Conservation (phyloP, 2,888 invertebrate genomes). For the Coelinius sp. region DNA sequence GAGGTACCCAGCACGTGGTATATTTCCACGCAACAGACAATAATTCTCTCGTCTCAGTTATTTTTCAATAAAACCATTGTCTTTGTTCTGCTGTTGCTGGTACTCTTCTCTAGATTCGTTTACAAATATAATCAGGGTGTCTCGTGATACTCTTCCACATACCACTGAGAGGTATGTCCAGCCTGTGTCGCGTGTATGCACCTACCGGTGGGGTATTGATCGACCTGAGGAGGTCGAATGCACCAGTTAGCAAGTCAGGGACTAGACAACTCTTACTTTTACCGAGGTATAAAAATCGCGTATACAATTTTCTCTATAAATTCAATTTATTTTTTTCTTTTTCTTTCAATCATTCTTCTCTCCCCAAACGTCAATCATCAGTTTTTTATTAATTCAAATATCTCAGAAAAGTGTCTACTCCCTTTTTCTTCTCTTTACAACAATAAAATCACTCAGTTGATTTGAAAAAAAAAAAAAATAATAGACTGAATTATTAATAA, state of each 20-base stretch:
- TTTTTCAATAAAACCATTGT: neutral
- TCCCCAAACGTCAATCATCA: neutral
- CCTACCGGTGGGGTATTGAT: constrained; percentile 45
- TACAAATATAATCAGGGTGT: constrained; percentile 39
- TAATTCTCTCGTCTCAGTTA: neutral
- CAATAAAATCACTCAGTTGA: too few relatives aligned
- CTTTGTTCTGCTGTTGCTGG: neutral
- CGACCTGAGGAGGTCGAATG: constrained; percentile 52
- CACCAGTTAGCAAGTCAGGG: constrained; percentile 53
- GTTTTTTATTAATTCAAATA: neutral
- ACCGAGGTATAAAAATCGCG: constrained; percentile 38
- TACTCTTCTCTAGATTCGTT: constrained; percentile 13
- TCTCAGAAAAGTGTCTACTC: neutral
- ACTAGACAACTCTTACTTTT: constrained; percentile 54
- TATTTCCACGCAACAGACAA: neutral
- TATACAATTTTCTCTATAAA: neutral
- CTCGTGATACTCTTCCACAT: constrained; percentile 29
- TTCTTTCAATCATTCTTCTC: neutral
- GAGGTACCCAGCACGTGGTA: neutral
- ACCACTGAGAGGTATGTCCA: constrained; percentile 28
- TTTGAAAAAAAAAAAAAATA: neutral
- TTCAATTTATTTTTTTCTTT: neutral
- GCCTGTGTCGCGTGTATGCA: constrained; percentile 37
- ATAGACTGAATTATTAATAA: neutral
- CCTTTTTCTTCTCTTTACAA: neutral